Percentiles rank a stretch among this genome's conserved stretches.
These are phyloP conservation scores for Xanthorhoe spadicearia DNA, from an alignment of 2,888 invertebrate species.

Conservation along the genomic window DNA sequence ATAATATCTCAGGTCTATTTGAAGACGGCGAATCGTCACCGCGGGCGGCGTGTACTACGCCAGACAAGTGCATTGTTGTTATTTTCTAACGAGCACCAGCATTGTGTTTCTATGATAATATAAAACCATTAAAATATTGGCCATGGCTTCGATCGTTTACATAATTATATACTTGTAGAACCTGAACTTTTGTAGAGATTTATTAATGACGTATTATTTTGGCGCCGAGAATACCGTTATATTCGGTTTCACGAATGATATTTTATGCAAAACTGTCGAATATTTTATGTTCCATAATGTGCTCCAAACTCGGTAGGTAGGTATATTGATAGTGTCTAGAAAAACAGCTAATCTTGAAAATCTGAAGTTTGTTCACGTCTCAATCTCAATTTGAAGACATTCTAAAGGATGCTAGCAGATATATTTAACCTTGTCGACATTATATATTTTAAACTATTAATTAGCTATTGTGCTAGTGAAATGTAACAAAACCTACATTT, in stretches of 20 bases:
- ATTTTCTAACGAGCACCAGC: slow-evolving; percentile 55
- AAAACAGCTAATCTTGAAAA: too few relatives aligned
- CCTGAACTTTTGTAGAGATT: slow-evolving; percentile 23
- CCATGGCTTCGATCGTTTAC: slow-evolving; percentile 30
- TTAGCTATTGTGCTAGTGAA: too few relatives aligned
- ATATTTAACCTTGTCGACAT: too few relatives aligned
- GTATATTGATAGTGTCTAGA: too few relatives aligned
- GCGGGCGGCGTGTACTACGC: slow-evolving; percentile 22
- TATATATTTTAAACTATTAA: too few relatives aligned
- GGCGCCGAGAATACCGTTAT: slow-evolving; percentile 21
- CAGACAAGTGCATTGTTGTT: slow-evolving; percentile 60
- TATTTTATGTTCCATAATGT: neutral
- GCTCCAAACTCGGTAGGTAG: too few relatives aligned
- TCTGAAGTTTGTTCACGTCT: too few relatives aligned
- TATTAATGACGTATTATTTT: slow-evolving; percentile 25
- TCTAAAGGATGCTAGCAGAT: too few relatives aligned
- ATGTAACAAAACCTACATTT: too few relatives aligned
- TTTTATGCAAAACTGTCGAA: slow-evolving; percentile 1
- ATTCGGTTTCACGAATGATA: neutral
- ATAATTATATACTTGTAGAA: slow-evolving; percentile 27
- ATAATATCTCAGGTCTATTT: slow-evolving; percentile 57
- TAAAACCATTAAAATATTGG: slow-evolving; percentile 22
- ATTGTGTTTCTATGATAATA: slow-evolving; percentile 51
- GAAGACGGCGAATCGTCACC: slow-evolving; percentile 52
- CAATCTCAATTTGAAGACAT: too few relatives aligned